Evolutionary conservation across 2,113 vertebrate genomes (phyloP).

Genomic region (Nothocercus nigrocapillus): DNA sequence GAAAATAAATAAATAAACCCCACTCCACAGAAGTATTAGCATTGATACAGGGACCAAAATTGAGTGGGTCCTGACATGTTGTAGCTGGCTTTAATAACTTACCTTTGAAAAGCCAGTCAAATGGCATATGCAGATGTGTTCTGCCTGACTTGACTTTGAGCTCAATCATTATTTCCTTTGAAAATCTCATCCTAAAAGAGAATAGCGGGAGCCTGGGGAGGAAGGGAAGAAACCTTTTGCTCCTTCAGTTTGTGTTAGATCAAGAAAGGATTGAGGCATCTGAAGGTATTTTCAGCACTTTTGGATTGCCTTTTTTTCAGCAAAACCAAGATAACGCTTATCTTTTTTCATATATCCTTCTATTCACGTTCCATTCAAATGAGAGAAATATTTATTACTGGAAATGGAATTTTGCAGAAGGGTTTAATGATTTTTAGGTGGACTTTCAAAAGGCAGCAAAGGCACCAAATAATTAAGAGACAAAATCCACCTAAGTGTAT

Average conservation of each 20-base stretch:
- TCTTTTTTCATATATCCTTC: not conserved
- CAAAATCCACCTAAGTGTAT: not conserved
- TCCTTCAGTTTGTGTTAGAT: not conserved
- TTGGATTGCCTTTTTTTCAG: not conserved
- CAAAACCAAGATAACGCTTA: not conserved
- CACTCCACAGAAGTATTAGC: not conserved
- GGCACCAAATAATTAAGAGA: not conserved
- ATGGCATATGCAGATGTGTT: not conserved
- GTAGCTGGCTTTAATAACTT: not conserved
- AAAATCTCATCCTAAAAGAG: not conserved
- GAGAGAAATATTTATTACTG: not conserved
- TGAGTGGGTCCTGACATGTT: not conserved
- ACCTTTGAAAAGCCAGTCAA: not conserved
- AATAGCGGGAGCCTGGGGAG: not conserved
- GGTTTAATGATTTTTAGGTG: not conserved
- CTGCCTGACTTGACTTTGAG: not conserved
- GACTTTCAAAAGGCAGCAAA: not conserved
- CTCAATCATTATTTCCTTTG: not conserved
- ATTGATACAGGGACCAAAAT: not conserved
- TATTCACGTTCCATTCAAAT: conserved; percentile 7
- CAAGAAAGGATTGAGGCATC: not conserved
- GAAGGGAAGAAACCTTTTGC: not conserved
- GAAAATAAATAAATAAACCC: not conserved
- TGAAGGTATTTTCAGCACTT: not conserved
- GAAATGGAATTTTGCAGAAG: not conserved